These are phyloP conservation scores for Oscheius onirici DNA, from an alignment of 2,888 invertebrate species.

Conservation along the genomic window DNA sequence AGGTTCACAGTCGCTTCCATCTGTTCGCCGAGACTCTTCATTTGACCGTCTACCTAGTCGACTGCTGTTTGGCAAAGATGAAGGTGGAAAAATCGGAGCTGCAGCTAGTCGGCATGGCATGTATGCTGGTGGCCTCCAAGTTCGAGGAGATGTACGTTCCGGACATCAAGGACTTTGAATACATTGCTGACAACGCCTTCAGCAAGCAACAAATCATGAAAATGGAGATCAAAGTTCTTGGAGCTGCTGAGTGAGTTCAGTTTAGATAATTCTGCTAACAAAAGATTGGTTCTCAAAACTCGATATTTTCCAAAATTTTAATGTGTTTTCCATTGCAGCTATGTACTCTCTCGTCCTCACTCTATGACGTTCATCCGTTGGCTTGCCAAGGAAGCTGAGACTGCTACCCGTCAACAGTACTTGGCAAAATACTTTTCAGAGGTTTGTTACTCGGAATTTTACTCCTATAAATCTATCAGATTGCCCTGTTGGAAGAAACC, in stretches of 20 bases:
- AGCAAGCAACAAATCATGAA: constrained; percentile 75
- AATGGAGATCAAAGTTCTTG: constrained; percentile 46
- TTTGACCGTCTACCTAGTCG: constrained; percentile 86
- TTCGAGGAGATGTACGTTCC: constrained; percentile 94
- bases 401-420: constrained; percentile 78
- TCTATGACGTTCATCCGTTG: constrained; percentile 89
- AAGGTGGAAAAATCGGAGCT: constrained; percentile 47
- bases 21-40: constrained; percentile 88
- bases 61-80: constrained; percentile 85
- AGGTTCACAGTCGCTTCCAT: constrained; percentile 85
- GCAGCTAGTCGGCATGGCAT: constrained; percentile 51
- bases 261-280: no score
- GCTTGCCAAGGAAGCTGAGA: constrained; percentile 74
- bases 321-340: no score
- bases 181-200: constrained; percentile 88
- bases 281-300: no score
- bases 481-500: constrained; percentile 80
- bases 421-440: constrained; percentile 92
- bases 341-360: constrained; percentile 85
- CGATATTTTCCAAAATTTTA: no score
- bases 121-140: constrained; percentile 87
- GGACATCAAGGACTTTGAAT: constrained; percentile 86
- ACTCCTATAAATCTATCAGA: neutral
- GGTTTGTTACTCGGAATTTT: constrained; percentile 68
- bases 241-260: constrained; percentile 34